A percentile compares a stretch with the other conserved stretches of the same genome.
These are phyloP conservation scores for Thomomys bottae DNA, from an alignment of 2,113 vertebrate genomes.

Conservation along the genomic window DNA sequence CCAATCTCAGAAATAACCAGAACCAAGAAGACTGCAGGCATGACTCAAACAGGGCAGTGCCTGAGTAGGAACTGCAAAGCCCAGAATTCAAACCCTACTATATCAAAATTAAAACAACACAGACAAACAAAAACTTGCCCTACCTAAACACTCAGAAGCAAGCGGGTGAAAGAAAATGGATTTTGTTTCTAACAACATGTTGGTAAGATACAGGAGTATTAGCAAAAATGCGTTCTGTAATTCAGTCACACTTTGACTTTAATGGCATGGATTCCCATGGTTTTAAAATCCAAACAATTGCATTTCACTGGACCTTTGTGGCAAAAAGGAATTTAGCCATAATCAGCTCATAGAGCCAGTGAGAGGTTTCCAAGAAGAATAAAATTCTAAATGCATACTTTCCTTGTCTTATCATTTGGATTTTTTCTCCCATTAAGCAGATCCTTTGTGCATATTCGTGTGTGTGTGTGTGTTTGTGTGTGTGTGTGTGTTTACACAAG, in stretches of 20 bases:
- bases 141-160: constrained; percentile 27
- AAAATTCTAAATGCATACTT: not conserved
- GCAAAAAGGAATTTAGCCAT: not conserved
- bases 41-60: too few relatives aligned
- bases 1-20: too few relatives aligned
- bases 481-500: not conserved
- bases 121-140: not conserved
- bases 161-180: not conserved
- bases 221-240: not conserved
- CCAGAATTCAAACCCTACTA: too few relatives aligned
- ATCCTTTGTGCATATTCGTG: not conserved
- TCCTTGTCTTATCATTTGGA: not conserved
- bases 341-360: constrained; percentile 18
- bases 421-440: not conserved
- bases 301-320: constrained; percentile 11
- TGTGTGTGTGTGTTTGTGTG: not conserved
- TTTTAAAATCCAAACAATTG: constrained; percentile 6
- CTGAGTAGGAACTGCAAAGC: too few relatives aligned
- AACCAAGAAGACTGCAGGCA: too few relatives aligned
- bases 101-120: too few relatives aligned
- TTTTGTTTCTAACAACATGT: not conserved
- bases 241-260: not conserved
- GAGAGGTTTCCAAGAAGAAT: constrained; percentile 34
- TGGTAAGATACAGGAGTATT: constrained; percentile 9
- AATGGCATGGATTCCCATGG: not conserved